Evolutionary conservation across 2,113 vertebrate genomes (phyloP), one percentile per base, ranked within the genome.

Genomic region (Choloepus hoffmanni): DNA sequence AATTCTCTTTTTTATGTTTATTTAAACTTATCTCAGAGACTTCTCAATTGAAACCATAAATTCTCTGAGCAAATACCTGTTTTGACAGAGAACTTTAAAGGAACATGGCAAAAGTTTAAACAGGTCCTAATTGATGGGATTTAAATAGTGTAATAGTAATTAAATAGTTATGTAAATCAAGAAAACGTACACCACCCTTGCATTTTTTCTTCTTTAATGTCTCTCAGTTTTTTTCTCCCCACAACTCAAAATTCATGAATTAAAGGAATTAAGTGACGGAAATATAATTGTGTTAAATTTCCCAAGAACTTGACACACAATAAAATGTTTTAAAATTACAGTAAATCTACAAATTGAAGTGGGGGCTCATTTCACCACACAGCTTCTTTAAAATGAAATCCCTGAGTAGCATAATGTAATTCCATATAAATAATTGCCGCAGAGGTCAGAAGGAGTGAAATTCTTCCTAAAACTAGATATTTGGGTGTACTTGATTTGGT

Each of bases 21-120:
- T 98, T 98, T 92, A 98, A 97, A 83, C 94, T 95, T 83, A 81
- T 78, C 43, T 90, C 87, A 91, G 92, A 91, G 96, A 77, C 26
- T 94, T 96, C 65, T 94, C 58, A 95, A 93, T 98, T 96, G 92
- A 97, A 97, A 93, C 79, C 0, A 40, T 96, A 90, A 96, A 79
- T 96, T 98, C 16, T 50, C 83, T 93, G 83, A 92, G 87, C 28
- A 96, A 97, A 97, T 91, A 50, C 74, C 81, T 95, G 43, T 95
- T 93, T 96, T 94, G 73, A 92, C 85, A 96, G 72, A 96, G 93
- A 74, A 55, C 86, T 97, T 97, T 96, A 85, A 95, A 97, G 92
- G 95, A 50, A n/a, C 16, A 79, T 82, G 0, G 94, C 83, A 97
- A 86, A 86, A 1, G 89, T 96, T 98, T 90, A 96, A 98, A 97